Conservation (phyloP, 2,113 vertebrate species). For the Lipophrys pholis region DNA sequence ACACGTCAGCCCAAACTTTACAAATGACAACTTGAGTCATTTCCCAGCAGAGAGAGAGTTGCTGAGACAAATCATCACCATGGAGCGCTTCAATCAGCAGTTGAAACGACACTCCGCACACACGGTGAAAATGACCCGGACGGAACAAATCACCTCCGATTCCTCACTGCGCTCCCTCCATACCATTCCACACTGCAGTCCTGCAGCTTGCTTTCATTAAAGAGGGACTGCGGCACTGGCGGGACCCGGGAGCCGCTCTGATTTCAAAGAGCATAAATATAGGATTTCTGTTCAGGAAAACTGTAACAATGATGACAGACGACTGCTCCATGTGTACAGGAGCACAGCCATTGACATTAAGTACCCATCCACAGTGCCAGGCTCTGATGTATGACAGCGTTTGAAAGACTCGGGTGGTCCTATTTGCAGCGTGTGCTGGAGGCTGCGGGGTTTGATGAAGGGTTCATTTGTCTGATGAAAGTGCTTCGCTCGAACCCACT, state of each 20-base stretch:
- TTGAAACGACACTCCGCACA: neutral
- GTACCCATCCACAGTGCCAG: neutral
- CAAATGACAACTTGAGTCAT: constrained; percentile 10
- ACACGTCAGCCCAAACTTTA: neutral
- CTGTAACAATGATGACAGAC: neutral
- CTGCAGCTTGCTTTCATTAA: no score
- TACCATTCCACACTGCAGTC: no score
- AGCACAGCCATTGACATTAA: neutral
- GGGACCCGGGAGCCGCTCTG: no score
- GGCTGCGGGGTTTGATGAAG: neutral
- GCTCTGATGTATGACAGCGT: constrained; percentile 6
- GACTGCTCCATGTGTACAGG: neutral
- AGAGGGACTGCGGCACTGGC: no score
- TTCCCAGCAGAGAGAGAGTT: neutral
- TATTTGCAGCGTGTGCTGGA: neutral
- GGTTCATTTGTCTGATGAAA: constrained; percentile 38
- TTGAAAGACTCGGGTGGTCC: neutral
- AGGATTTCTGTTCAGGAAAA: neutral
- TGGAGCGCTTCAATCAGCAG: neutral
- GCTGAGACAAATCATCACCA: constrained; percentile 1
- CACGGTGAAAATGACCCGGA: neutral
- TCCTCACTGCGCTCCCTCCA: no score
- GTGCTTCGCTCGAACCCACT: constrained; percentile 12
- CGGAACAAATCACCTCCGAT: neutral
- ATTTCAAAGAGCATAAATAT: no score